Base-by-base conservation (phyloP, 1,140 invertebrate genomes). In the Drosophila ogumai region DNA sequence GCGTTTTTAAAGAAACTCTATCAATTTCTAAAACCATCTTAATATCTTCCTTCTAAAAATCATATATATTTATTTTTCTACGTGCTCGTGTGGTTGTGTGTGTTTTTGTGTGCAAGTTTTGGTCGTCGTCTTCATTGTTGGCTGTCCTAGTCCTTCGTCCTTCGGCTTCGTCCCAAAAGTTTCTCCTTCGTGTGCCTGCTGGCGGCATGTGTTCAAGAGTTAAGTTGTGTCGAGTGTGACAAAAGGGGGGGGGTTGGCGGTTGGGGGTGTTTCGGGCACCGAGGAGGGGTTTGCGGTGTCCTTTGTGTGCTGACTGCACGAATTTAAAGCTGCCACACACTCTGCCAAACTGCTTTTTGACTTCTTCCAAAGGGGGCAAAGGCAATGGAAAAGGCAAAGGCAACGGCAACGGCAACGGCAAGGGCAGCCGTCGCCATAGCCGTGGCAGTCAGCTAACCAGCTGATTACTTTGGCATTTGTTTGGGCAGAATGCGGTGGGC, bases 391-490 rank as follows among this genome's bases (percentile, higher is more conserved):
- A 25, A 25, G 13, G 44, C 43, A 22, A 3, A 1, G 6, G 19
- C 19, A 43, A 2, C 6, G 41, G 41, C 41, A 43, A 2, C 1
- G 17, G 41, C 41, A 46, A 25, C 12, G 44, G 44, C 50, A 15
- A 54, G 50, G 52, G 52, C 52, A 22, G 52, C 34, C 52, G 52
- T 47, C 46, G 22, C 46, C 46, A 47, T 22, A 38, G 52, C 34
- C 52, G 52, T 55, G 52, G 68, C 72, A 69, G 47, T 76, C 74
- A 78, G 65, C 61, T 69, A 87, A 67, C 63, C 73, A 87, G 80
- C 82, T 88, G 82, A 87, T 87, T 87, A 87, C 82, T 87, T 87
- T 88, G 80, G 80, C 73, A 88, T 87, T 88, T 87, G 84, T 84
- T 87, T 73, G 68, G 56, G 59, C 81, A 68, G 40, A 79, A 56